Percentiles rank a stretch among this genome's conserved stretches.
Evolutionary conservation across 2,113 vertebrate genomes (phyloP).

Genomic region (Oreocharis arfaki): DNA sequence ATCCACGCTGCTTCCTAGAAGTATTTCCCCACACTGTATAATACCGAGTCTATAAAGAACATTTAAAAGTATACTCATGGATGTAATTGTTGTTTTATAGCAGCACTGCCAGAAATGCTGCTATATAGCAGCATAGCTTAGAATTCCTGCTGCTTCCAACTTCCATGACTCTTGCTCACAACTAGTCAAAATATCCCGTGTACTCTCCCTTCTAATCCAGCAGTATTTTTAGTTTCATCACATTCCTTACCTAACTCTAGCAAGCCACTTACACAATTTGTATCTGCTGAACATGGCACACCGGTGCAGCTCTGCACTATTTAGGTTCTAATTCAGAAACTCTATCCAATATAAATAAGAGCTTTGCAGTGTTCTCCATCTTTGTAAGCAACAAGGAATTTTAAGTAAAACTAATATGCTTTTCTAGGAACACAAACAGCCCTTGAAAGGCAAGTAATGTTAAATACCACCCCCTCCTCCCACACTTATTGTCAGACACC

Average conservation of each 20-base stretch:
- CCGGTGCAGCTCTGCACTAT: not conserved
- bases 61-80: not conserved
- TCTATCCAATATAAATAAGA: not conserved
- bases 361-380: not conserved
- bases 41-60: fast-evolving
- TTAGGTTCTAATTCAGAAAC: not conserved
- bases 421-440: not conserved
- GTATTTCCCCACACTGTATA: not conserved
- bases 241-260: not conserved
- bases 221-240: not conserved
- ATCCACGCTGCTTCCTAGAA: not conserved
- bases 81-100: not conserved
- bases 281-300: not conserved
- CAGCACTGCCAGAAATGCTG: not conserved
- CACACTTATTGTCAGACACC: not conserved
- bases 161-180: not conserved
- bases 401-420: not conserved
- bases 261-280: not conserved
- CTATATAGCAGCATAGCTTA: not conserved
- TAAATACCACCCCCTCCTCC: not conserved
- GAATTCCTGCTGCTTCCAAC: not conserved
- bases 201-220: not conserved
- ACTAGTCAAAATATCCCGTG: not conserved
- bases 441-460: not conserved
- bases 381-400: not conserved